Percentiles rank a stretch among this genome's conserved stretches.
Evolutionary conservation across 2,797 vertebrate genomes (phyloP).

Genomic region (Simalia tracyae): DNA sequence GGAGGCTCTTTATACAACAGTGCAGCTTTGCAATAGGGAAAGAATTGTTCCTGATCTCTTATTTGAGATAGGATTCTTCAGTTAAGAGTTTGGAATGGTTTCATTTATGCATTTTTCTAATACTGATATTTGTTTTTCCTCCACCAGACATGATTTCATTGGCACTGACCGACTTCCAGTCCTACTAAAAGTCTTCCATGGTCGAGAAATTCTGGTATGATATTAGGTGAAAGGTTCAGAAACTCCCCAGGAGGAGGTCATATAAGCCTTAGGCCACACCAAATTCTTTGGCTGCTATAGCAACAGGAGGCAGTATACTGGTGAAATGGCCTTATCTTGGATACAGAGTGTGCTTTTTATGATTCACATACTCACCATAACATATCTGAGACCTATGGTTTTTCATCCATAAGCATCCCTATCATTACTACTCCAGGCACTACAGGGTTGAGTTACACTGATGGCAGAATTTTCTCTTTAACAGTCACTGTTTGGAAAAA

Average conservation of each 20-base stretch:
- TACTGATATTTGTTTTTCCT: conserved; percentile 18
- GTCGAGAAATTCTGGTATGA: conserved; percentile 91
- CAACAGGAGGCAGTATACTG: neutral
- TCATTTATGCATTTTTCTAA: conserved; percentile 8
- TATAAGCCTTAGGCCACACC: neutral
- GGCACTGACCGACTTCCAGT: conserved; percentile 84
- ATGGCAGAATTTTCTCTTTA: neutral
- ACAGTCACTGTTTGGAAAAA: neutral
- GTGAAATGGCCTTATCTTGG: neutral
- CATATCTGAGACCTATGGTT: neutral
- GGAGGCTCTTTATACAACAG: conserved; percentile 18
- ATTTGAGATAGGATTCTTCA: conserved; percentile 38
- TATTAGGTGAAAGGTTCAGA: neutral
- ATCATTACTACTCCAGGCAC: neutral
- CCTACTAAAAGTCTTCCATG: conserved; percentile 87
- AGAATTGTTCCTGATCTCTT: conserved; percentile 56
- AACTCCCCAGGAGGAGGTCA: neutral
- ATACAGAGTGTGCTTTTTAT: neutral
- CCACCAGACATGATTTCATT: conserved; percentile 81
- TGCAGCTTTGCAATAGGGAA: conserved; percentile 53
- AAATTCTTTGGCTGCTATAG: neutral
- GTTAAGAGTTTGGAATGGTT: conserved; percentile 37
- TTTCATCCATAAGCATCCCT: neutral
- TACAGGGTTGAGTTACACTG: neutral
- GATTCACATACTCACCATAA: neutral